Evolutionary conservation across 2,113 vertebrate species (phyloP), one percentile per base, ranked within the genome.

Genomic region (Benthochromis sp.): DNA sequence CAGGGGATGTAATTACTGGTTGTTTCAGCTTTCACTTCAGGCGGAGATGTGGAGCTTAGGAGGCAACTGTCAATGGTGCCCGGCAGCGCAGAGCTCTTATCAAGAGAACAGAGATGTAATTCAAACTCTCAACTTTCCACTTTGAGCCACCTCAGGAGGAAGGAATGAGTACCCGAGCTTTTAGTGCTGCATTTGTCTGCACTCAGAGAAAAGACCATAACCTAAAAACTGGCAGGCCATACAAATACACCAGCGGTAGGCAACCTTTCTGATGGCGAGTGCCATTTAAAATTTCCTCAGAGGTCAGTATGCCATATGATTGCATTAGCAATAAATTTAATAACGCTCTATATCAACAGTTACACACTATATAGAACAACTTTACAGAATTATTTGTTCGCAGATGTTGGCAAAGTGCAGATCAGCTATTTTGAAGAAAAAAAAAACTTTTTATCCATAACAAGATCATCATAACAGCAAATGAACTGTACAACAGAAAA

Each of bases 61-160:
- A 84, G 63, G 50, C 12, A 57, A n/a, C 31, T 69, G 89, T 88
- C 86, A 87, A 87, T 90, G 66, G 89, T 13, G 50, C 87, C 91
- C 6, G 79, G 57, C 81, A 27, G 85, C 82, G 1, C 14, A 7
- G 73, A 4, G 52, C 85, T 86, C 85, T 87, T 71, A 87, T 85
- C 83, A 5, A 21, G 63, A 84, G 79, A 50, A 76, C 13, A 78
- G 40, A 84, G 76, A 87, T 90, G 61, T 84, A 76, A 84, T 91
- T 85, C 73, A 85, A 45, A 88, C 86, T 84, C 73, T 85, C 73
- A 88, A 86, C 88, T 90, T 88, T 88, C 90, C 50, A 59, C 80
- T 86, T 83, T 83, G 50, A 81, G 55, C 50, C 13, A 38, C 78
- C 79, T 52, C 31, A 19, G 81, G 81, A 81, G 84, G 84, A 82